These are phyloP conservation scores for Rallus crepitans DNA, from an alignment of 2,797 vertebrate species.

Conservation along the genomic window DNA sequence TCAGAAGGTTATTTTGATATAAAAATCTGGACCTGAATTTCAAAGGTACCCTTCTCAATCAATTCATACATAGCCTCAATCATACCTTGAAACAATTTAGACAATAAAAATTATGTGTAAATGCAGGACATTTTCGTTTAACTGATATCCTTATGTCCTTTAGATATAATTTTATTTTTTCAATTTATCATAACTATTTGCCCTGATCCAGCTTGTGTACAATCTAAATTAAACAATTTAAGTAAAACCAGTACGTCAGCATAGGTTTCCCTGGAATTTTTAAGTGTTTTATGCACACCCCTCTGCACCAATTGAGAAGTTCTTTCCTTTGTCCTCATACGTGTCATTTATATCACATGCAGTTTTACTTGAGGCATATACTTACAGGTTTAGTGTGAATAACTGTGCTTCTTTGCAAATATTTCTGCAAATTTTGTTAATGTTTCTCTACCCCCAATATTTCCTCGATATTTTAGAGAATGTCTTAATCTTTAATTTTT, in stretches of 20 bases:
- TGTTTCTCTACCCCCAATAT: not conserved
- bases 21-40: not conserved
- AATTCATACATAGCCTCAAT: not conserved
- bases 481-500: constrained; percentile 14
- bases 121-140: not conserved
- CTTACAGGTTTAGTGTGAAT: not conserved
- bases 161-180: not conserved
- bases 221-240: not conserved
- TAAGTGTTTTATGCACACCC: not conserved
- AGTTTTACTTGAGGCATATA: not conserved
- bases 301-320: not conserved
- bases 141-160: not conserved
- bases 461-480: not conserved
- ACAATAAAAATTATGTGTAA: not conserved
- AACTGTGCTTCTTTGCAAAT: not conserved
- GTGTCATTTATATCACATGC: not conserved
- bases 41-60: not conserved
- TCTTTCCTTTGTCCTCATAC: not conserved
- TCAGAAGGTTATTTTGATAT: not conserved
- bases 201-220: not conserved
- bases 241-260: not conserved
- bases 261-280: not conserved
- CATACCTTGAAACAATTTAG: not conserved
- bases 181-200: not conserved
- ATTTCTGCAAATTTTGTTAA: not conserved